Base-by-base conservation (phyloP, 2,888 invertebrate genomes). In the Ennomos quercinarius region DNA sequence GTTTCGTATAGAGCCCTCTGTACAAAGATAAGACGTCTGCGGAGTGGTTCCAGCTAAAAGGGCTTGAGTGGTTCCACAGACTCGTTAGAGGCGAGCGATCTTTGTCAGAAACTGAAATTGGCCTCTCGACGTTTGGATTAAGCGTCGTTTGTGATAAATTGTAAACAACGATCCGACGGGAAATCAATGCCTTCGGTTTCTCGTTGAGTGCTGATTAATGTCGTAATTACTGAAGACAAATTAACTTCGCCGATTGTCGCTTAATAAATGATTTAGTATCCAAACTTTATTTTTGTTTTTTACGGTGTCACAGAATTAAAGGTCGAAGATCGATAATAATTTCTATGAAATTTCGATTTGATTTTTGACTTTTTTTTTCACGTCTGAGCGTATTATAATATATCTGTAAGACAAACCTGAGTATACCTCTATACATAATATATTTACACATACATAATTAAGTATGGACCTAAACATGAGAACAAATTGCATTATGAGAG, bases 1-100 rank as follows among this genome's bases (percentile, higher is more conserved):
- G 74, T 80, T 80, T 75, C 65, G 63, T 58, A 67, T n/a, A 80
- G 72, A 63, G 74, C 72, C 61, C 73, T 80, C 60, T 10, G 60
- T 57, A 62, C 64, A 68, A 72, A 76, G 73, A 74, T 73, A 73
- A 76, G 75, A 76, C 59, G 65, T 71, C 60, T 68, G 67, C 61
- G 66, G 68, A 81, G 77, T 72, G 74, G 71, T 73, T 70, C 62
- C 37, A 58, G 66, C 63, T 61, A 75, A 74, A 61, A 77, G 71
- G 61, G 70, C 72, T 73, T 66, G 59, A 65, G 67, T 51, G 61
- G 58, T 50, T 47, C 50, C 42, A 44, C 57, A 61, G 64, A 57
- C 66, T 67, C 67, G 67, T 65, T 59, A 51, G 48, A 44, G 44
- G 42, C 53, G 47, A 45, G 36, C 50, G 43, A 35, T 66, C 65